phyloP scores from a whole-genome alignment of 2,797 vertebrate genomes.

The Sitta carolinensis region DNA sequence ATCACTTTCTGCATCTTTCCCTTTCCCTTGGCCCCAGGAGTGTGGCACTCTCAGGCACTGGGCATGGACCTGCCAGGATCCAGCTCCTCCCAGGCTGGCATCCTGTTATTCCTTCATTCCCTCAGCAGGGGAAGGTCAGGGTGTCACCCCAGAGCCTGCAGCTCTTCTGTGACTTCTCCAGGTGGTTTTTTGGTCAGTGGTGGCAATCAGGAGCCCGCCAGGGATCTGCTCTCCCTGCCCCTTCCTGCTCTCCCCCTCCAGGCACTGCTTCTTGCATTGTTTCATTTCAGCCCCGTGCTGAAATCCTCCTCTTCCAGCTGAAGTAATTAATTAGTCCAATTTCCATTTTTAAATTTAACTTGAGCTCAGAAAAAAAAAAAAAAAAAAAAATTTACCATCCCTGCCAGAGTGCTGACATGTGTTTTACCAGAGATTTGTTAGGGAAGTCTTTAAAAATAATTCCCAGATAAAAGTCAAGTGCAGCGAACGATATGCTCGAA shows the following conservation, averaged over 20 bases:
- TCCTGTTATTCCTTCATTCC: background rate
- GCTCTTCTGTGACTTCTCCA: background rate
- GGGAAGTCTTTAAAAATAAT: background rate
- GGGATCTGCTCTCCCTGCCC: background rate
- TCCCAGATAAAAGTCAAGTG: background rate
- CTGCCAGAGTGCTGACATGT: slow-evolving; percentile 23
- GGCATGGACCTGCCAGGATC: background rate
- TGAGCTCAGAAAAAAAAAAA: background rate
- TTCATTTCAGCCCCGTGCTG: background rate
- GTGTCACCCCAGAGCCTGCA: background rate
- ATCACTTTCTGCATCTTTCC: background rate
- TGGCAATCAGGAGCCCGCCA: background rate
- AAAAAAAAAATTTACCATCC: background rate
- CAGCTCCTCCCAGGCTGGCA: background rate
- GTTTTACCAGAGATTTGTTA: slow-evolving; percentile 21
- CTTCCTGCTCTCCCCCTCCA: background rate
- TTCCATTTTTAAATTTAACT: slow-evolving; percentile 36
- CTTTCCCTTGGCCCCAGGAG: rapidly evolving
- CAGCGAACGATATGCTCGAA: background rate
- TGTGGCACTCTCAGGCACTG: no score
- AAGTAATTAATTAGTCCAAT: slow-evolving; percentile 21
- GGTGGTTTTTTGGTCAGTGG: background rate
- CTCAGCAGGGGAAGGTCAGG: background rate
- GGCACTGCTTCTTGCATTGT: background rate
- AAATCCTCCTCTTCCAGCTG: slow-evolving; percentile 2